A percentile compares a stretch with the other conserved stretches of the same genome.
These are phyloP conservation scores for Scaptomyza caliginosa DNA, from an alignment of 2,888 invertebrate species.

Conservation along the genomic window DNA sequence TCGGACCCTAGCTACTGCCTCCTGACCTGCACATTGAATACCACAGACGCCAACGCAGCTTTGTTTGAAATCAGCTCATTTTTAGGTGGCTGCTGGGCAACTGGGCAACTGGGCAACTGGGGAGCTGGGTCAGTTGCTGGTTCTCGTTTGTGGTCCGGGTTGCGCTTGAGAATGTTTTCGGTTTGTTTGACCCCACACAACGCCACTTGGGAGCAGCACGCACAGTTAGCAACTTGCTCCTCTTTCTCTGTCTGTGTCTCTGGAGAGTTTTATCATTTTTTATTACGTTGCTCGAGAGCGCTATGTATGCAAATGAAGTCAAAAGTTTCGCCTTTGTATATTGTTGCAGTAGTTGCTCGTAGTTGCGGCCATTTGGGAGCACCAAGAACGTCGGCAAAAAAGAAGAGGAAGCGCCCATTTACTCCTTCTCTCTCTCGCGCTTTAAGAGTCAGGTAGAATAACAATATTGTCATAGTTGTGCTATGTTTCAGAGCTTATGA, in stretches of 20 bases:
- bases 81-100: slow-evolving; percentile 58
- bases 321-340: slow-evolving; percentile 74
- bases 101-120: slow-evolving; percentile 30
- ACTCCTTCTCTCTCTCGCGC: background rate
- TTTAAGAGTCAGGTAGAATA: slow-evolving; percentile 13
- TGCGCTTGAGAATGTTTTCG: slow-evolving; percentile 16
- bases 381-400: background rate
- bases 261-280: slow-evolving; percentile 82
- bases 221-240: slow-evolving; percentile 56
- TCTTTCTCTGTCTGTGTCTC: slow-evolving; percentile 34
- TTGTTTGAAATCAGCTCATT: slow-evolving; percentile 75
- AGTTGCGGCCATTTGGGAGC: slow-evolving; percentile 53
- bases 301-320: slow-evolving; percentile 83
- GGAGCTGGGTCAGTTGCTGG: slow-evolving; percentile 27
- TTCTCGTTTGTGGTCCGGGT: slow-evolving; percentile 64
- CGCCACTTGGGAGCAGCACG: slow-evolving; percentile 68
- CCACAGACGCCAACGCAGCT: slow-evolving; percentile 53
- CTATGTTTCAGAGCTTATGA: slow-evolving; percentile 25
- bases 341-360: slow-evolving; percentile 58
- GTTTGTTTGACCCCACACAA: slow-evolving; percentile 58
- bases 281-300: slow-evolving; percentile 81
- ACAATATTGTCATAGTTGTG: slow-evolving; percentile 35
- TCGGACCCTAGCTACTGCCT: slow-evolving; percentile 32
- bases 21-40: slow-evolving; percentile 58
- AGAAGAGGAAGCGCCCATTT: background rate